Evolutionary conservation across 1,140 invertebrate species (phyloP).

Genomic region (Dreissena polymorpha): DNA sequence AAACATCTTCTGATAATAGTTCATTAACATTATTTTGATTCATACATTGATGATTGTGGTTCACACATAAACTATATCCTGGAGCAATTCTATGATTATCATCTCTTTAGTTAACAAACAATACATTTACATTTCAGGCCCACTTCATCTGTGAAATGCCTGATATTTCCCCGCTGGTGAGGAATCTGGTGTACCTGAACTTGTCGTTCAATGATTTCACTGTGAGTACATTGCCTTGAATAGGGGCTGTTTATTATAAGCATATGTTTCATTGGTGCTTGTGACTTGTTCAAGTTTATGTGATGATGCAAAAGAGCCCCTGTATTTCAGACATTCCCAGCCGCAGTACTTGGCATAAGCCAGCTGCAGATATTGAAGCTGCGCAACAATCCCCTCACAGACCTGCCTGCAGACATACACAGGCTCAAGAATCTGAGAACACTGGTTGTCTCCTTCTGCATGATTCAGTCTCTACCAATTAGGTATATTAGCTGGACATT

Average conservation of each 20-base stretch:
- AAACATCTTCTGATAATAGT: too few species aligned
- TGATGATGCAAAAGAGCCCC: too few species aligned
- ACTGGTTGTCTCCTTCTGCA: constrained; percentile 76
- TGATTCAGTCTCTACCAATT: constrained; percentile 71
- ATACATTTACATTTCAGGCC: constrained; percentile 65
- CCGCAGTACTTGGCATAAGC: constrained; percentile 70
- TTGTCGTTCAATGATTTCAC: constrained; percentile 78
- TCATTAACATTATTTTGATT: too few species aligned
- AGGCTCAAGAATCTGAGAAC: constrained; percentile 71
- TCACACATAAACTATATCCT: too few species aligned
- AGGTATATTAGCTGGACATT: constrained; percentile 61
- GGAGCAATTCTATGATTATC: too few species aligned
- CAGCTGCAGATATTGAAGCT: constrained; percentile 76
- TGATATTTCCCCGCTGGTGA: constrained; percentile 73
- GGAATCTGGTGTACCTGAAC: constrained; percentile 76
- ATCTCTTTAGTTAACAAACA: too few species aligned
- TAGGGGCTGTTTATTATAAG: too few species aligned
- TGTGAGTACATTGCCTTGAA: constrained; percentile 63
- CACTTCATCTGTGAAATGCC: constrained; percentile 77
- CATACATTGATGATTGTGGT: too few species aligned
- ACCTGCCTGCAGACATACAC: constrained; percentile 74
- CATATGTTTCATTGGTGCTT: too few species aligned
- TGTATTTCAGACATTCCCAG: constrained; percentile 70
- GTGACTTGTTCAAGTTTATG: too few species aligned
- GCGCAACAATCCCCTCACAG: constrained; percentile 76